These are phyloP conservation scores for Erinaceus europaeus DNA, from an alignment of 2,113 vertebrate species.

Conservation along the genomic window DNA sequence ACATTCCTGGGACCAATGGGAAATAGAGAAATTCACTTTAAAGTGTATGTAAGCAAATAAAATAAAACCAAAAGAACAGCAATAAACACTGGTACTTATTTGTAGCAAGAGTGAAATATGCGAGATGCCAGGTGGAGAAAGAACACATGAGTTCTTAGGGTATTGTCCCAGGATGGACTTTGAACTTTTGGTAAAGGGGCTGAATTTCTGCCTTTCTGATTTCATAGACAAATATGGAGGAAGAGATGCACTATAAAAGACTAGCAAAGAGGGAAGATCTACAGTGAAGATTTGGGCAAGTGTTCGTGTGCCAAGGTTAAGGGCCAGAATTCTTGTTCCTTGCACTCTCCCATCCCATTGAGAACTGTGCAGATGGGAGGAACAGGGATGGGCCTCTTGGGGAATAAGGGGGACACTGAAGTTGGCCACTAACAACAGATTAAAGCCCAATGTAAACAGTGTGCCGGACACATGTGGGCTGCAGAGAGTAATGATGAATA, in stretches of 20 bases:
- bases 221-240: background rate
- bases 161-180: background rate
- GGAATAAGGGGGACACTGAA: conserved; percentile 16
- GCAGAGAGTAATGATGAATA: conserved; percentile 55
- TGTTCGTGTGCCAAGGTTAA: conserved; percentile 12
- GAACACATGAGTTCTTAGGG: background rate
- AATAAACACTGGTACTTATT: conserved; percentile 21
- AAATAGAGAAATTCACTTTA: conserved; percentile 22
- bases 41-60: conserved; percentile 40
- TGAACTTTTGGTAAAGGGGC: background rate
- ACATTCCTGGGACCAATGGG: background rate
- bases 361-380: background rate
- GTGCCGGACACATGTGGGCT: conserved; percentile 34
- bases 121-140: background rate
- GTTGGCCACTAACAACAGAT: conserved; percentile 56
- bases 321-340: background rate
- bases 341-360: conserved; percentile 14
- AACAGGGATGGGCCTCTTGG: conserved; percentile 4
- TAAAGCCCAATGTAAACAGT: conserved; percentile 59
- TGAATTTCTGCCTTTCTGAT: background rate
- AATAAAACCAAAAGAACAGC: conserved; percentile 4
- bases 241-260: background rate
- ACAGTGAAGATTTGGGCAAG: conserved; percentile 33
- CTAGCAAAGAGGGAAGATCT: conserved; percentile 10
- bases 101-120: conserved; percentile 18